Evolutionary conservation across 2,888 invertebrate species (phyloP), one percentile per base, ranked within the genome.

Genomic region (Meandrusa payeni): DNA sequence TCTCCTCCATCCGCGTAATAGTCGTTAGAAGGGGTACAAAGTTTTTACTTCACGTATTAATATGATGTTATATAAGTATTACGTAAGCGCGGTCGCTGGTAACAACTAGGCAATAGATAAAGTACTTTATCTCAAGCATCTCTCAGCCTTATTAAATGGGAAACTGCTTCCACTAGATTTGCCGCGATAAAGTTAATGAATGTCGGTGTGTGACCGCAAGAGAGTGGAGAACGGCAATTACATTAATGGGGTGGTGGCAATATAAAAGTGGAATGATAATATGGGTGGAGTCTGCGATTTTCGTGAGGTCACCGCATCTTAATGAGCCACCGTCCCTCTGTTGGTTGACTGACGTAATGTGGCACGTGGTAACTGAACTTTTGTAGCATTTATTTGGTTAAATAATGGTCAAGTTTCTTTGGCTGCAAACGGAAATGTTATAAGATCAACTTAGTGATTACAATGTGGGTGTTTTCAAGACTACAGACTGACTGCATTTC

Each of bases 251-350:
- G 50, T 41, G 49, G 60, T 53, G 54, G 50, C 54, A 56, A 65
- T 68, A 71, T 71, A 73, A 69, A 72, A 69, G 61, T 61, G 63
- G 69, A 58, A 73, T 69, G 71, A 65, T 70, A 73, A 73, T 66
- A 62, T 60, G 60, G 68, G 66, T 49, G 67, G 68, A 62, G 65
- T 49, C 64, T 55, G 55, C 55, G 67, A 70, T 72, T 76, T 69
- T 65, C 54, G 67, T 58, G 72, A 76, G 83, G 80, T 85, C 81
- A 71, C 72, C 67, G 86, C 64, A 76, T 86, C 74, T 62, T 70
- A 75, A 75, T 81, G 76, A 73, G 65, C 38, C 45, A 28, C 47
- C 28, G 46, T 37, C 36, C 41, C 50, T 45, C 31, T 32, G 10
- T 20, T 28, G 17, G 11, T 6, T 19, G 20, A 23, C 23, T 46